Evolutionary conservation across 2,797 vertebrate genomes (phyloP).

Genomic region (Darevskia nairensis): DNA sequence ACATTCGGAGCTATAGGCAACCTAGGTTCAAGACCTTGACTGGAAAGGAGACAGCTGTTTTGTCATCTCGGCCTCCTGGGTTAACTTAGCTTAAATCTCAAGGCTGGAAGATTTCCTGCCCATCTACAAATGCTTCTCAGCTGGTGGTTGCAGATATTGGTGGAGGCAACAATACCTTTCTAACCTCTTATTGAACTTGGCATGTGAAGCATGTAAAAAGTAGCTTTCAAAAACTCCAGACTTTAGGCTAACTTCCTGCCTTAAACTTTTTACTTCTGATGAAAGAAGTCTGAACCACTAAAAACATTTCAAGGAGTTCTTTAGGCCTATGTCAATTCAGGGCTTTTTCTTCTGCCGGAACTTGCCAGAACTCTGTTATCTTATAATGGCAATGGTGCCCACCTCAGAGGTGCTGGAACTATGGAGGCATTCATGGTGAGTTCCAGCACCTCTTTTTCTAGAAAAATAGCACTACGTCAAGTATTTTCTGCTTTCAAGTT

Average conservation of each 20-base stretch:
- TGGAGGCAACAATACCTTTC: background rate
- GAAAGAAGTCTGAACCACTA: background rate
- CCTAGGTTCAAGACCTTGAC: background rate
- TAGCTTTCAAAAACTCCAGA: background rate
- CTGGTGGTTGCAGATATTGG: background rate
- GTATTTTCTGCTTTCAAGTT: background rate
- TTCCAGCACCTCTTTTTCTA: too few relatives aligned
- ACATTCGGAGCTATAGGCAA: background rate
- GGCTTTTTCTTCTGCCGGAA: too few relatives aligned
- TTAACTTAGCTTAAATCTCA: background rate
- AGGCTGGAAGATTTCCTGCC: background rate
- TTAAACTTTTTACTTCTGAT: background rate
- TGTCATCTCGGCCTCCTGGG: background rate
- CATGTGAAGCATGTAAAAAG: background rate
- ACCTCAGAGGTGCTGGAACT: too few relatives aligned
- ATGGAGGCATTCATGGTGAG: too few relatives aligned
- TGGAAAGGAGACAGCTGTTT: background rate
- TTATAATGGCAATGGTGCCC: too few relatives aligned
- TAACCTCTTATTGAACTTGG: background rate
- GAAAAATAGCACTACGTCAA: too few relatives aligned
- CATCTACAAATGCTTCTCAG: conserved; percentile 4
- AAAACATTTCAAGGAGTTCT: background rate
- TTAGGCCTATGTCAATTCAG: background rate
- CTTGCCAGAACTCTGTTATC: too few relatives aligned
- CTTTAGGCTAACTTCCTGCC: background rate